Evolutionary conservation across 2,888 invertebrate species (phyloP).

Genomic region (Lithophane ornitopus): DNA sequence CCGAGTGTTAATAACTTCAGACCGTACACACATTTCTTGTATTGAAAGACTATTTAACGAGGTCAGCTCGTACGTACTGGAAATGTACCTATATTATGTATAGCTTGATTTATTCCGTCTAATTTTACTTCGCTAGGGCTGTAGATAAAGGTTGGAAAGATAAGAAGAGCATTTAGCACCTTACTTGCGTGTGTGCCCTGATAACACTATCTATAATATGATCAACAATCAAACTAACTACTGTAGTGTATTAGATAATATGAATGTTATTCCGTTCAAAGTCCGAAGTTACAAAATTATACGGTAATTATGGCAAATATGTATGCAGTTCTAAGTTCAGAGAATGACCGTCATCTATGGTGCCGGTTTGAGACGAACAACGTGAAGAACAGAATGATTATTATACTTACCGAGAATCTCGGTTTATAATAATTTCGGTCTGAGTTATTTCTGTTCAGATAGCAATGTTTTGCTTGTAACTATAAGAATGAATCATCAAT

Average conservation of each 20-base stretch:
- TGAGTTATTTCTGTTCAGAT: background rate
- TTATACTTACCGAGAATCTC: background rate
- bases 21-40: background rate
- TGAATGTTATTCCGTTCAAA: background rate
- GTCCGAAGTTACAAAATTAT: background rate
- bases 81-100: too few species aligned
- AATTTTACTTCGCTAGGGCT: slow-evolving; percentile 4
- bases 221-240: background rate
- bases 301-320: background rate
- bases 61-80: background rate
- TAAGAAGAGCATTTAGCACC: background rate
- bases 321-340: background rate
- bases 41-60: background rate
- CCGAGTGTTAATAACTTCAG: slow-evolving; percentile 24
- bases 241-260: background rate
- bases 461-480: slow-evolving; percentile 6
- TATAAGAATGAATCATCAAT: background rate
- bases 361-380: background rate
- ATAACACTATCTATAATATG: slow-evolving; percentile 22
- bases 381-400: background rate
- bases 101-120: background rate
- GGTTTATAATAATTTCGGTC: background rate
- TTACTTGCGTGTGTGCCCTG: background rate
- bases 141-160: background rate
- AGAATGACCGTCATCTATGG: background rate